Percentiles rank a stretch among this genome's conserved stretches.
Conservation (phyloP, 2,888 invertebrate species). For the Autographa gamma region DNA sequence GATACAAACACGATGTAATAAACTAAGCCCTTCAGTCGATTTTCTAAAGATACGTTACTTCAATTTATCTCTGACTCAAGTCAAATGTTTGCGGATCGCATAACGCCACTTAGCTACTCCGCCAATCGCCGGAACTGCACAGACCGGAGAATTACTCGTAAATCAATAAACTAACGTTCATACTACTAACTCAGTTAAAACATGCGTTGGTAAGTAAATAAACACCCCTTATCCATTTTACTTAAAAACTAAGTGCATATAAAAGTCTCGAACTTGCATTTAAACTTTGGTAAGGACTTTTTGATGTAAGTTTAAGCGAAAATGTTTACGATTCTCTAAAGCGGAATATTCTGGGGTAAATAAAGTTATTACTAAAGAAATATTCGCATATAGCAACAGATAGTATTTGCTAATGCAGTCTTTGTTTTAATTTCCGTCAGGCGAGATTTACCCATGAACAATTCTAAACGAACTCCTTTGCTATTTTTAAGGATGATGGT, state of each 20-base stretch:
- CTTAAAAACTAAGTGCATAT: background rate
- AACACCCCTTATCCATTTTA: background rate
- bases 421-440: slow-evolving; percentile 43
- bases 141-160: background rate
- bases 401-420: slow-evolving; percentile 42
- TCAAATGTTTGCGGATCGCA: slow-evolving; percentile 3
- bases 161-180: background rate
- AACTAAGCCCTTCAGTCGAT: background rate
- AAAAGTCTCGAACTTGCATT: background rate
- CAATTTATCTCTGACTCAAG: no score
- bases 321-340: background rate
- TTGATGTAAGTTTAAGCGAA: slow-evolving; percentile 5
- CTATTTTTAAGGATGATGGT: slow-evolving; percentile 41
- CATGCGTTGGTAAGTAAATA: no score
- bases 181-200: slow-evolving; percentile 2
- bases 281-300: slow-evolving; percentile 2
- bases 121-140: background rate
- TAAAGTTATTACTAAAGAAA: slow-evolving; percentile 24
- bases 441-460: slow-evolving; percentile 35
- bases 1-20: background rate
- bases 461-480: no score
- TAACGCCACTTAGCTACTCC: slow-evolving; percentile 21
- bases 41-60: background rate
- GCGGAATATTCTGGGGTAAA: slow-evolving; percentile 19
- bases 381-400: slow-evolving; percentile 20